Conservation (phyloP, 2,113 vertebrate species). For the Burhinus bistriatus region DNA sequence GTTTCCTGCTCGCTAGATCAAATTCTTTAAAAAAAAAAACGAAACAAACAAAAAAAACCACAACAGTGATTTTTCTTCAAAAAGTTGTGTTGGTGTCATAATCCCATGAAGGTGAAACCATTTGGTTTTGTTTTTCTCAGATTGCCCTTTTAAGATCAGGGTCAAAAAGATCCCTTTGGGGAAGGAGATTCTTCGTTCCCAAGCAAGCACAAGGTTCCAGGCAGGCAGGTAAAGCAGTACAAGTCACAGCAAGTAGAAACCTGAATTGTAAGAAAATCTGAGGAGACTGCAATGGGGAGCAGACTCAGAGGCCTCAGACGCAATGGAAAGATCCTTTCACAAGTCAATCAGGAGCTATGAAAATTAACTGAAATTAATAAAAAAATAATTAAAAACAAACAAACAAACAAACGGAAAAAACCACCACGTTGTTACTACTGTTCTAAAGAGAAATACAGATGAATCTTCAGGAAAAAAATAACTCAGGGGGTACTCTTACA, state of each 20-base stretch:
- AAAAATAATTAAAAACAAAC: background rate
- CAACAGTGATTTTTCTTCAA: background rate
- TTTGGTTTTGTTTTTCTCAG: background rate
- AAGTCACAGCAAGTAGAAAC: background rate
- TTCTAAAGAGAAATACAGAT: background rate
- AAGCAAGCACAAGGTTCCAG: background rate
- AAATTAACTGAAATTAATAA: background rate
- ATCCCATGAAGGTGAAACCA: background rate
- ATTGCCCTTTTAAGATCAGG: background rate
- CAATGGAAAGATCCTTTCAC: background rate
- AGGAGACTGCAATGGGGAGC: background rate
- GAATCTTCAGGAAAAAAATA: background rate
- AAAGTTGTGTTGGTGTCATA: background rate
- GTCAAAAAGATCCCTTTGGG: background rate
- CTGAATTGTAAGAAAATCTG: background rate
- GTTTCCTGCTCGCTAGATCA: background rate
- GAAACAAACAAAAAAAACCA: background rate
- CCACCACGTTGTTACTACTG: background rate
- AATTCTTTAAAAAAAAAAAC: background rate
- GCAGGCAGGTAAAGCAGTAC: background rate
- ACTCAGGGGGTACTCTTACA: background rate
- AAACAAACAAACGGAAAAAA: background rate
- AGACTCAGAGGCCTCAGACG: background rate
- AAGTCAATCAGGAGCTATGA: background rate
- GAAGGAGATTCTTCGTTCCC: background rate